Percentiles rank a stretch among this genome's conserved stretches.
These are phyloP conservation scores for Pantherophis guttatus DNA, from an alignment of 2,113 vertebrate species.

Conservation along the genomic window DNA sequence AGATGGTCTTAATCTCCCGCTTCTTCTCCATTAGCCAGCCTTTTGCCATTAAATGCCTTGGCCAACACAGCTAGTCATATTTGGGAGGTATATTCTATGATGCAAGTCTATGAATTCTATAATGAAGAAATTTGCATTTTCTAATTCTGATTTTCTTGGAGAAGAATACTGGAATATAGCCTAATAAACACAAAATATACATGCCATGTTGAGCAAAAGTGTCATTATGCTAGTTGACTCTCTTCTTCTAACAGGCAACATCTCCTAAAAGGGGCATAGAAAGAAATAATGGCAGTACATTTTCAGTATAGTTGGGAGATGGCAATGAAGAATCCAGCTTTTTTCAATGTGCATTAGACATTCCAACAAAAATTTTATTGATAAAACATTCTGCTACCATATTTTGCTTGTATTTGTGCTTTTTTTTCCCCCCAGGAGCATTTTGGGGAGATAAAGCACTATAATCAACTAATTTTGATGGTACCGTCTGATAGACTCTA, in stretches of 20 bases:
- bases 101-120: background rate
- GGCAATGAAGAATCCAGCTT: background rate
- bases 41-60: background rate
- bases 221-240: background rate
- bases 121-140: background rate
- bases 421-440: background rate
- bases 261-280: background rate
- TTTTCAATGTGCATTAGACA: background rate
- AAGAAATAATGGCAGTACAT: background rate
- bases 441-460: background rate
- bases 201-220: background rate
- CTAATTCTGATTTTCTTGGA: background rate
- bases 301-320: background rate
- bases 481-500: background rate
- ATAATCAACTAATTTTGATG: background rate
- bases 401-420: background rate
- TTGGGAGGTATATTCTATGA: background rate
- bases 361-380: background rate
- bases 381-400: background rate
- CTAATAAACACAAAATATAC: background rate
- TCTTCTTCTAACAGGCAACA: background rate
- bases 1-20: background rate
- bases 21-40: background rate
- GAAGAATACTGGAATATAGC: background rate
- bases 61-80: background rate